A percentile compares a stretch with the other conserved stretches of the same genome.
These are phyloP conservation scores for Hirudinaria manillensis DNA, from an alignment of 2,888 invertebrate species.

Conservation along the genomic window DNA sequence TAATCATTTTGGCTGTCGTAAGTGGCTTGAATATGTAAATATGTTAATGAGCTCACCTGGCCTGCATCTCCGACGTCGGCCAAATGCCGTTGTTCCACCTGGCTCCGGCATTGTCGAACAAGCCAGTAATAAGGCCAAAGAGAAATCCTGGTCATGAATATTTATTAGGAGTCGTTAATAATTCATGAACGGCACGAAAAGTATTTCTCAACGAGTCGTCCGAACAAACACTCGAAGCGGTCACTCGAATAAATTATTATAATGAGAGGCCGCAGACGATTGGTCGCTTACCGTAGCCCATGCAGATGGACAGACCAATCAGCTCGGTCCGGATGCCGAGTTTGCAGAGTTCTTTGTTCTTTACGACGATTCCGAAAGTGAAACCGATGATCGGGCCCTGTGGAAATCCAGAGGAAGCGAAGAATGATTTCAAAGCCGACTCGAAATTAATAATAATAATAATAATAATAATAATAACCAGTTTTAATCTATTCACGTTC, in stretches of 20 bases:
- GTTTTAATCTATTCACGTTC: neutral
- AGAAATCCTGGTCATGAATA: constrained; percentile 36
- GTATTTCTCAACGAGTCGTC: neutral
- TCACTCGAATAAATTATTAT: too few relatives aligned
- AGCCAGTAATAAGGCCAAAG: constrained; percentile 40
- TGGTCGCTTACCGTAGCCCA: constrained; percentile 58
- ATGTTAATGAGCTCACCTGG: constrained; percentile 39
- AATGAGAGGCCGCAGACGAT: neutral
- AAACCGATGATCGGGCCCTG: constrained; percentile 73
- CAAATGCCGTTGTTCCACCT: constrained; percentile 40
- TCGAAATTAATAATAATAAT: neutral
- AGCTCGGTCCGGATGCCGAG: constrained; percentile 66
- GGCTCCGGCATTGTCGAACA: constrained; percentile 42
- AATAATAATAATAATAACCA: neutral
- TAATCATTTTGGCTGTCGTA: neutral
- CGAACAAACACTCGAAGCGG: too few relatives aligned
- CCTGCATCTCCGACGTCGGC: constrained; percentile 39
- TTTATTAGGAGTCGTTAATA: too few relatives aligned
- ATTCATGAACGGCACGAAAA: neutral
- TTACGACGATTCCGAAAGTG: constrained; percentile 68
- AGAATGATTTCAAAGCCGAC: neutral
- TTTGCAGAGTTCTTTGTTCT: constrained; percentile 62
- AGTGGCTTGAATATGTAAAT: neutral
- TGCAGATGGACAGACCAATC: constrained; percentile 64
- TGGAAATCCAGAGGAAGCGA: constrained; percentile 32